Evolutionary conservation across 2,797 vertebrate species (phyloP).

Genomic region (Aphelocoma californica): DNA sequence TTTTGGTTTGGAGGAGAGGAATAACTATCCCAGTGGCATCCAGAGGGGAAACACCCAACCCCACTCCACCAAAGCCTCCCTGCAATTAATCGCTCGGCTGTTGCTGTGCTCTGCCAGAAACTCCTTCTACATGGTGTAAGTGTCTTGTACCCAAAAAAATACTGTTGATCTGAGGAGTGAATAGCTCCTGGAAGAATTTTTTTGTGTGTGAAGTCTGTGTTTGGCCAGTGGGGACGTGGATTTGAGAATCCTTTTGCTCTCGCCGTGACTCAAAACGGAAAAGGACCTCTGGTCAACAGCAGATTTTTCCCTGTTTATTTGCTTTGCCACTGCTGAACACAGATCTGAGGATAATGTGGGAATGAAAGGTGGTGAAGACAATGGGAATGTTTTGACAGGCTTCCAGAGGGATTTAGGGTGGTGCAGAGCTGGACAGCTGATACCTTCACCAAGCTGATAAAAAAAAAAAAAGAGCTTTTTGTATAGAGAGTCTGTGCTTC

Average conservation of each 20-base stretch:
- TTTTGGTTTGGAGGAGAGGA: not conserved
- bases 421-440: conserved; percentile 9
- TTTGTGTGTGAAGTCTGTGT: not conserved
- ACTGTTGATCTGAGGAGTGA: not conserved
- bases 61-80: not conserved
- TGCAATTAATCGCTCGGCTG: not conserved
- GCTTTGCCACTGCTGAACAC: conserved; percentile 23
- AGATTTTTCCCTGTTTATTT: conserved; percentile 52
- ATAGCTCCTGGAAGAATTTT: not conserved
- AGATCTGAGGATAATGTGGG: conserved; percentile 15
- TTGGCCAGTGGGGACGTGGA: not conserved
- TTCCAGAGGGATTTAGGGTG: conserved; percentile 18
- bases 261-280: not conserved
- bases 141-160: not conserved
- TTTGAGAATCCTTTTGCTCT: not conserved
- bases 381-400: conserved; percentile 45
- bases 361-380: conserved; percentile 53
- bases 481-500: not conserved
- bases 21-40: not conserved
- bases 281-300: not conserved
- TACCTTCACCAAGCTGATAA: not conserved
- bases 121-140: rapidly evolving
- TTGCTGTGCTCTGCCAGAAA: not conserved
- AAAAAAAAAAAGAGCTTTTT: not conserved
- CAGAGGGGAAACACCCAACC: conserved; percentile 15